Conservation (phyloP, 2,888 invertebrate species). For the Hirtodrosophila alboralis region DNA sequence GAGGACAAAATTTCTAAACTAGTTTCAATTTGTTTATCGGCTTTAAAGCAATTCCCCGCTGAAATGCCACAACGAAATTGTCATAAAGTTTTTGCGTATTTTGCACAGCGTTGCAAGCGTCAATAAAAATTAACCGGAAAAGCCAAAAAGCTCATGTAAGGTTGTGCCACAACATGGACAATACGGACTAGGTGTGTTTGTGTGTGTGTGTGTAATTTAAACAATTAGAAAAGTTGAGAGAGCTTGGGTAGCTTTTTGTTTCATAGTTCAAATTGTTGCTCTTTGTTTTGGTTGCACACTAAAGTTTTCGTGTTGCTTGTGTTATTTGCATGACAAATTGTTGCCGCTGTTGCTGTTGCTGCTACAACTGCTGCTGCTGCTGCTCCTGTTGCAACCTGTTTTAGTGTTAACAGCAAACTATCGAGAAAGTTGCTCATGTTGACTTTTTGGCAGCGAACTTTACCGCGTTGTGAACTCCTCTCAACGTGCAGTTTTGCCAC, state of each 20-base stretch:
- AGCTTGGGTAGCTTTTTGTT: constrained; percentile 49
- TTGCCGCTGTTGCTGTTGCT: constrained; percentile 7
- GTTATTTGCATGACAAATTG: constrained; percentile 70
- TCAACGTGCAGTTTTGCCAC: constrained; percentile 3
- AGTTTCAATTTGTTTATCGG: constrained; percentile 26
- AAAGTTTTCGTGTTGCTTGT: constrained; percentile 56
- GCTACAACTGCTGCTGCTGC: constrained; percentile 14
- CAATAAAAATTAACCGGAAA: constrained; percentile 65
- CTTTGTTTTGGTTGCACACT: constrained; percentile 6
- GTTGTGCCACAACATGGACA: constrained; percentile 38
- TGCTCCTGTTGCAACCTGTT: constrained; percentile 37
- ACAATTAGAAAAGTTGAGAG: constrained; percentile 74
- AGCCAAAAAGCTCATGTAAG: constrained; percentile 47
- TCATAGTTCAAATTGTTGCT: constrained; percentile 45
- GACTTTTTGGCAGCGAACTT: constrained; percentile 38
- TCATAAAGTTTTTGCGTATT: constrained; percentile 29
- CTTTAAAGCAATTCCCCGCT: neutral
- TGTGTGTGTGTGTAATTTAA: constrained; percentile 60
- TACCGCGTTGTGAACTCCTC: constrained; percentile 8
- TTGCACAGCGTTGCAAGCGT: constrained; percentile 26
- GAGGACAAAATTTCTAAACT: neutral
- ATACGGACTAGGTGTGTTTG: constrained; percentile 32
- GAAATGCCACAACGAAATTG: constrained; percentile 22
- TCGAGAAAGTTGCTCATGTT: constrained; percentile 47
- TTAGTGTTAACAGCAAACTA: constrained; percentile 36